These are phyloP conservation scores for Chouioia cunea DNA, from an alignment of 2,888 invertebrate species.

Conservation along the genomic window DNA sequence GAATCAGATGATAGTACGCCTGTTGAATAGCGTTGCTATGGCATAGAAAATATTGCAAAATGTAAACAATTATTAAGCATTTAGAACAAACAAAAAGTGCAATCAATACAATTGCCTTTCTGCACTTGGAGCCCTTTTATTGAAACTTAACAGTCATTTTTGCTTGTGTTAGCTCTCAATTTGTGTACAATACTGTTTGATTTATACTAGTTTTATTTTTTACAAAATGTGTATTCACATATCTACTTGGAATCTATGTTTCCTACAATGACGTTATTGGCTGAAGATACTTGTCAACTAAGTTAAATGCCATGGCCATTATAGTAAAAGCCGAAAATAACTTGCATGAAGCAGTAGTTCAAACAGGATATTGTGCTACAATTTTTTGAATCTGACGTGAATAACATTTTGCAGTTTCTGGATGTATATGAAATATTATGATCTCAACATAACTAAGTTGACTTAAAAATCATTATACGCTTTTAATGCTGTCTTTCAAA, in stretches of 20 bases:
- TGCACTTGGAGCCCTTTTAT: slow-evolving; percentile 36
- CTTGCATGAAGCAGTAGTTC: slow-evolving; percentile 39
- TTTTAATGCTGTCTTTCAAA: slow-evolving; percentile 39
- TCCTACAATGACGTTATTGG: slow-evolving; percentile 47
- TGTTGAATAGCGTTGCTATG: slow-evolving; percentile 37
- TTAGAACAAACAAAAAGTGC: slow-evolving; percentile 44
- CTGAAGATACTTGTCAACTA: slow-evolving; percentile 42
- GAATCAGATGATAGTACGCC: slow-evolving; percentile 33
- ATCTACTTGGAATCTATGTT: too few relatives aligned
- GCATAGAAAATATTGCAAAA: slow-evolving; percentile 17
- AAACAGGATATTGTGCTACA: slow-evolving; percentile 32
- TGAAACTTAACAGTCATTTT: slow-evolving; percentile 56
- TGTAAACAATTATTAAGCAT: slow-evolving; percentile 37
- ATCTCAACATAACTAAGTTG: slow-evolving; percentile 38
- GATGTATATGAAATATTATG: slow-evolving; percentile 22
- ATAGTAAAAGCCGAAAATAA: slow-evolving; percentile 25
- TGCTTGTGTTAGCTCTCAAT: slow-evolving; percentile 57
- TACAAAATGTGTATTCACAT: slow-evolving; percentile 40
- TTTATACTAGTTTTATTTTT: slow-evolving; percentile 40
- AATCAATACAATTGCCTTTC: slow-evolving; percentile 40
- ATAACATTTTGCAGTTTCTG: slow-evolving; percentile 21
- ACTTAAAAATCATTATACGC: slow-evolving; percentile 35
- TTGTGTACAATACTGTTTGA: slow-evolving; percentile 53
- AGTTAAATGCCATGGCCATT: slow-evolving; percentile 38
- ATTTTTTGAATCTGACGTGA: slow-evolving; percentile 13